phyloP scores from a whole-genome alignment of 2,113 vertebrate genomes.

The Isurus oxyrinchus region DNA sequence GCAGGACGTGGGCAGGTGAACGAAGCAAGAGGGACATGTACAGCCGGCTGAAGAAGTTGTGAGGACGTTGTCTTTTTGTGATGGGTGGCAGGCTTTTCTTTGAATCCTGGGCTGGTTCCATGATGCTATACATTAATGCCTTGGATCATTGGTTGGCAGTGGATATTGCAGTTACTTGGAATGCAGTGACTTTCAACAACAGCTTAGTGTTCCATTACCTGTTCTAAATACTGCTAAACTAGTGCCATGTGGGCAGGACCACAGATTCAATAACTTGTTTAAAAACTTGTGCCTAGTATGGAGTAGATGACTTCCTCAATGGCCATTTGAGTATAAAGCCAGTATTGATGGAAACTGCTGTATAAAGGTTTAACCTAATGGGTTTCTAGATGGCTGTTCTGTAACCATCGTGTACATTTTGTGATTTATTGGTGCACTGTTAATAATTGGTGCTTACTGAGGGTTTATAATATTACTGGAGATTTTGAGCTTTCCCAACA shows the following conservation, averaged over 20 bases:
- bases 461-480: not conserved
- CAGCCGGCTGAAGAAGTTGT: constrained; percentile 88
- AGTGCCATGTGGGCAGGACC: constrained; percentile 29
- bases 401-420: not conserved
- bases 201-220: not conserved
- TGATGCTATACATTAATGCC: not conserved
- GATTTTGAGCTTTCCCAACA: not conserved
- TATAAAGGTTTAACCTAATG: not conserved
- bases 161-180: not conserved
- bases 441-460: not conserved
- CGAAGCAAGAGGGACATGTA: constrained; percentile 92
- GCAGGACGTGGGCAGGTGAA: constrained; percentile 79
- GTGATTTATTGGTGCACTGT: not conserved
- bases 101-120: not conserved
- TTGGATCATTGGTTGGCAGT: not conserved
- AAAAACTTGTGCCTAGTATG: not conserved
- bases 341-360: not conserved
- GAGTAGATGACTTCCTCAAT: not conserved
- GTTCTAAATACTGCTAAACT: not conserved
- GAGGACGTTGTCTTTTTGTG: constrained; percentile 37
- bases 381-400: not conserved
- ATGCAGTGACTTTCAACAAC: not conserved
- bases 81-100: not conserved
- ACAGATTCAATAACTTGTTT: not conserved
- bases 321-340: not conserved